Evolutionary conservation across 1,140 invertebrate genomes (phyloP), one percentile per base, ranked within the genome.

Genomic region (Apis florea): DNA sequence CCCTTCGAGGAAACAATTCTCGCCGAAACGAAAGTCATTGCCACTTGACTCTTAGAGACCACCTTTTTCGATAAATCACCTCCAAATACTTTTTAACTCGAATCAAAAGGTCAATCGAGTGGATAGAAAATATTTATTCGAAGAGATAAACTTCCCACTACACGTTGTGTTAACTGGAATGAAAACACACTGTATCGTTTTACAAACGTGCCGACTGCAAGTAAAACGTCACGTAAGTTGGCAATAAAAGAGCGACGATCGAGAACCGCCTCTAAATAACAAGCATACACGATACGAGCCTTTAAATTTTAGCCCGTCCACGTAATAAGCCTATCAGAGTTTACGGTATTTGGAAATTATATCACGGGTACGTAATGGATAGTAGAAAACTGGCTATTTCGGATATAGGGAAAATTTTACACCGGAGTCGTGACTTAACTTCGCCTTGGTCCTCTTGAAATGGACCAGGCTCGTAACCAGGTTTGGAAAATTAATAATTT

Each of bases 401-500:
- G 24, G 64, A 70, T 59, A 59, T 59, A 59, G 10, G 40, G 66
- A 54, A 49, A 49, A 31, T 70, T 70, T 31, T 19, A 53, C 4
- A 17, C 21, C 51, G 26, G n/a, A 31, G 10, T n/a, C 59, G 19
- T 31, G 54, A 59, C 66, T 26, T n/a, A 71, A 47, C 31, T 21
- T 49, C 31, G 47, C 24, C 66, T 47, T 31, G 17, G 19, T 31
- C 19, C 53, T 11, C 24, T 24, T 11, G 17, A 70, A 53, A 70
- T 19, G 51, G 17, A 26, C 10, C 5, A 54, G 1, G 13, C 49
- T 51, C 5, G 21, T 6, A 9, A n/a, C 21, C 0, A 15, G 8
- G 19, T 8, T 8, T 21, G 31, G 26, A 59, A 77, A 85, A 85
- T 85, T 85, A 82, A 82, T 67, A 82, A 85, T 85, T 84, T 85